phyloP scores from a whole-genome alignment of 2,113 vertebrate species.

The Erythrolamprus reginae region DNA sequence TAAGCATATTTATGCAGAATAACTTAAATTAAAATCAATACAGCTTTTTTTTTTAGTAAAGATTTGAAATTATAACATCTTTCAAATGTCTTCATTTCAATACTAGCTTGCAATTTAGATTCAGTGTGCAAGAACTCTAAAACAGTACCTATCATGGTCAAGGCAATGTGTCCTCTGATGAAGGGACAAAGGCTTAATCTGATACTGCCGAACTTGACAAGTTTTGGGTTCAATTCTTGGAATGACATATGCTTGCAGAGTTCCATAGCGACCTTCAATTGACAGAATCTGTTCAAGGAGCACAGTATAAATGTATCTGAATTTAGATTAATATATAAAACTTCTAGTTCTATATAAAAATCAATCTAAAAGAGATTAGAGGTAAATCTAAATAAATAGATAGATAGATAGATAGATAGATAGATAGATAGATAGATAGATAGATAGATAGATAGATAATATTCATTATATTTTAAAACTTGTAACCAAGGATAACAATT shows the following conservation, averaged over 20 bases:
- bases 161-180: constrained; percentile 90
- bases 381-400: no score
- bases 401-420: no score
- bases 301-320: background rate
- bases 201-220: constrained; percentile 90
- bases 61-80: background rate
- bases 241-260: constrained; percentile 89
- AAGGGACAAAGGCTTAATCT: constrained; percentile 93
- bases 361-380: background rate
- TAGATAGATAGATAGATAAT: no score
- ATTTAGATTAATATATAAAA: background rate
- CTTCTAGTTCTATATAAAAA: background rate
- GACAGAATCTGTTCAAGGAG: constrained; percentile 80
- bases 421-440: no score
- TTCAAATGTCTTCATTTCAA: background rate
- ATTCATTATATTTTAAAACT: background rate
- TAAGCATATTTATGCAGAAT: background rate
- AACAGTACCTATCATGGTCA: constrained; percentile 80
- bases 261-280: constrained; percentile 96
- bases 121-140: accelerated
- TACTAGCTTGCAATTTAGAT: background rate
- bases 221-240: constrained; percentile 95
- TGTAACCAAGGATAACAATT: background rate
- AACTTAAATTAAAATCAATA: background rate
- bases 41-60: background rate